These are phyloP conservation scores for Ardeotis arabs DNA, from an alignment of 2,113 vertebrate genomes.

Conservation along the genomic window DNA sequence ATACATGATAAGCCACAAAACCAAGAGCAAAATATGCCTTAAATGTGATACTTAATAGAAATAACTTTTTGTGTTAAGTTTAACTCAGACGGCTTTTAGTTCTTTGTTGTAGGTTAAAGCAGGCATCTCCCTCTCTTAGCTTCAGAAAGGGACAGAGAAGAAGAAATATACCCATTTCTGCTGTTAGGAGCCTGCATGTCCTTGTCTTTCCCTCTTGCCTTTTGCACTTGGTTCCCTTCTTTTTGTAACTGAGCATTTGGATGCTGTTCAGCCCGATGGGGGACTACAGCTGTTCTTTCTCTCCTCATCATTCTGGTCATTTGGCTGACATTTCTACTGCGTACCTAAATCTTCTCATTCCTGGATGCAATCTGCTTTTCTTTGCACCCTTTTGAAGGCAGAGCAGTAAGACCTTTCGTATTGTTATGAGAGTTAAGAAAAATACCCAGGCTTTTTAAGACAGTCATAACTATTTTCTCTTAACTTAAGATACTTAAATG, in stretches of 20 bases:
- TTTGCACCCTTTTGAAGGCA: background rate
- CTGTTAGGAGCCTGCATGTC: background rate
- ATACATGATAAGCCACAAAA: background rate
- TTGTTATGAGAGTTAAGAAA: background rate
- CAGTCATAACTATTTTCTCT: background rate
- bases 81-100: background rate
- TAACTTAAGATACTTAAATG: background rate
- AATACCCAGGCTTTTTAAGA: background rate
- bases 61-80: background rate
- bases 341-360: background rate
- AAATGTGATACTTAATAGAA: background rate
- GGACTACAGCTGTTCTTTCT: background rate
- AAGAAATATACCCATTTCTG: background rate
- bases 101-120: background rate
- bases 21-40: background rate
- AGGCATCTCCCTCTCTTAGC: background rate
- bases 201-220: background rate
- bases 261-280: background rate
- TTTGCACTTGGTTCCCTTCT: background rate
- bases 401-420: background rate
- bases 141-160: background rate
- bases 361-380: background rate
- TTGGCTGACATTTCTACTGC: conserved; percentile 10
- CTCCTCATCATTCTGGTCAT: background rate
- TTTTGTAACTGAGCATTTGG: conserved; percentile 13